A percentile compares a stretch with the other conserved stretches of the same genome.
Evolutionary conservation across 2,797 vertebrate species (phyloP).

Genomic region (Protonibea diacanthus): DNA sequence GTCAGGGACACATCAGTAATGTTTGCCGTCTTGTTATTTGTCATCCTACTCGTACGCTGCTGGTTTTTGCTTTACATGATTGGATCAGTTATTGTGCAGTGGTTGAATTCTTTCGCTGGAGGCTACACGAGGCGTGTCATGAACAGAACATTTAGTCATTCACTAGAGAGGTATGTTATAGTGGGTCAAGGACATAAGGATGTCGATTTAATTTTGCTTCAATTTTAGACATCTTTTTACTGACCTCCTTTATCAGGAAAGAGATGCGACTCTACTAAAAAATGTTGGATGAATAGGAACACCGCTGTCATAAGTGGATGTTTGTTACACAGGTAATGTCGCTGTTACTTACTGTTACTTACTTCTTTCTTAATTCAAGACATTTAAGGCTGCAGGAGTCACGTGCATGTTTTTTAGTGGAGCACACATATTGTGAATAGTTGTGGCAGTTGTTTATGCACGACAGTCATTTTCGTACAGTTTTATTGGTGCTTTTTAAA

Average conservation of each 20-base stretch:
- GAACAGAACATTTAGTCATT: background rate
- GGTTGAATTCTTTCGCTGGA: background rate
- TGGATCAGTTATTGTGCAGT: background rate
- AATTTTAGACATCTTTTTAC: conserved; percentile 1
- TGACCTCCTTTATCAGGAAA: background rate
- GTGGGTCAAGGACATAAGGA: background rate
- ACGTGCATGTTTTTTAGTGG: background rate
- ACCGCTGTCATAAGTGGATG: background rate
- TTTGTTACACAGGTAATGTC: background rate
- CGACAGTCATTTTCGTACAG: background rate
- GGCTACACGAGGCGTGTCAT: background rate
- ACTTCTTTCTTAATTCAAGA: background rate
- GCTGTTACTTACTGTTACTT: too few species aligned
- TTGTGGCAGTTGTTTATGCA: background rate
- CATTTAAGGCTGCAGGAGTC: background rate
- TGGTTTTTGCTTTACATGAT: background rate
- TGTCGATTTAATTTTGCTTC: background rate
- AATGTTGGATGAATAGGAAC: background rate
- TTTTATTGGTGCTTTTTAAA: background rate
- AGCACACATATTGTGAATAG: background rate
- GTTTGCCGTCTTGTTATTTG: background rate
- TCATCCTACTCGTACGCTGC: background rate
- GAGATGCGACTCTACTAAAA: background rate
- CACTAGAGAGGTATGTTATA: background rate
- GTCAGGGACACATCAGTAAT: background rate